Percentiles rank a stretch among this genome's conserved stretches.
Conservation (phyloP, 2,888 invertebrate species). For the Campaea margaritaria region DNA sequence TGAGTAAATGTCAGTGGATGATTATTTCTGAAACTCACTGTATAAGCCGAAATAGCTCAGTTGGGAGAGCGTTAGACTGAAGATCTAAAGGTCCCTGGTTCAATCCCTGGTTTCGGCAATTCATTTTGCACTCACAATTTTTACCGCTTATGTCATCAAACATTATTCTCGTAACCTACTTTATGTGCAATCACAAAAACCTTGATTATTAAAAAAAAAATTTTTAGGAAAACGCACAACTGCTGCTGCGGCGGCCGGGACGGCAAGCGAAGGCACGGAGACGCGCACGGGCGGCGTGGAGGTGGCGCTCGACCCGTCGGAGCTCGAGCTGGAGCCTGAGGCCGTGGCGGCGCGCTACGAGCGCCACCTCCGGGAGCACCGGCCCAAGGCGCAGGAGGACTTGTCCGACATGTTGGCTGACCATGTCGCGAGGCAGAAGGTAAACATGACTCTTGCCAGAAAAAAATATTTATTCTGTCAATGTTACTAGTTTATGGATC, state of each 20-base stretch:
- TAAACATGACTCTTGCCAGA: slow-evolving; percentile 58
- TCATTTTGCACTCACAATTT: not conserved
- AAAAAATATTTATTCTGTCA: no score
- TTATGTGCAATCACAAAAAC: no score
- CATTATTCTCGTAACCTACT: no score
- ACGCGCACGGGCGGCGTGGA: slow-evolving; percentile 90
- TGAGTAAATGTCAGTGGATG: not conserved
- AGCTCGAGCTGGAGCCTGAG: slow-evolving; percentile 97
- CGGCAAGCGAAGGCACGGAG: slow-evolving; percentile 47
- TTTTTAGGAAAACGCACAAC: slow-evolving; percentile 65
- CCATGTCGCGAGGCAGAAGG: slow-evolving; percentile 98
- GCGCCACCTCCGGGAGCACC: slow-evolving; percentile 97
- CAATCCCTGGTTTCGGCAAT: slow-evolving; percentile 36
- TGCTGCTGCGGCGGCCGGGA: slow-evolving; percentile 49
- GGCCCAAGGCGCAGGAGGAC: slow-evolving; percentile 94
- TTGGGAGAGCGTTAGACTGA: slow-evolving; percentile 40
- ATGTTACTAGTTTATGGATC: no score
- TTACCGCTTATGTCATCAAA: no score
- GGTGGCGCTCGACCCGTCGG: slow-evolving; percentile 98
- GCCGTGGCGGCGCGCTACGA: slow-evolving; percentile 98
- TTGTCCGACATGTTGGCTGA: slow-evolving; percentile 99
- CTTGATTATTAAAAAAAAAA: no score
- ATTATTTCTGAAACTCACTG: not conserved
- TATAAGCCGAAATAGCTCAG: slow-evolving; percentile 37
- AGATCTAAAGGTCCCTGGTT: slow-evolving; percentile 39